A percentile compares a stretch with the other conserved stretches of the same genome.
Evolutionary conservation across 2,888 invertebrate genomes (phyloP).

Genomic region (Iselma pallidipennis): DNA sequence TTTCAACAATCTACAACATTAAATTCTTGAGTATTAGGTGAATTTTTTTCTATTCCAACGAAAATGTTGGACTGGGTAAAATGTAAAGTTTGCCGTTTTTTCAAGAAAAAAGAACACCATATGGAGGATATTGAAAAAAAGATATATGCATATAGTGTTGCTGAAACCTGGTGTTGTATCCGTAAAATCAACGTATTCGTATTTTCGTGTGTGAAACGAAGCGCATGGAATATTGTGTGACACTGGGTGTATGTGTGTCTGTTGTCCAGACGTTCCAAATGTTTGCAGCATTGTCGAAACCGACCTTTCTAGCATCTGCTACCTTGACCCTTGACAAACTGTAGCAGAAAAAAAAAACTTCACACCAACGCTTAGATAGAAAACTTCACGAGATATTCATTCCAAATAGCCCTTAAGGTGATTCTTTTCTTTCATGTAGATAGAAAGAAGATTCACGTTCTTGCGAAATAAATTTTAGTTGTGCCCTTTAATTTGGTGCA

Average conservation of each 20-base stretch:
- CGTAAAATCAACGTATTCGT: neutral
- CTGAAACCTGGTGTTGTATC: neutral
- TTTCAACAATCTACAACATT: too few species aligned
- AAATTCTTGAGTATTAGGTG: too few species aligned
- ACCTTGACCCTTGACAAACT: constrained; percentile 15
- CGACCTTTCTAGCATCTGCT: constrained; percentile 28
- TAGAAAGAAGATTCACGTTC: too few species aligned
- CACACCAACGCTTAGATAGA: too few species aligned
- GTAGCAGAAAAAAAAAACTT: neutral
- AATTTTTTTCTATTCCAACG: neutral
- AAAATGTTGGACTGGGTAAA: neutral
- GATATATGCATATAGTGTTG: neutral
- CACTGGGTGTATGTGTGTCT: constrained; percentile 27
- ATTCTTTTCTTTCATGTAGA: too few species aligned
- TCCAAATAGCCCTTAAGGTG: too few species aligned
- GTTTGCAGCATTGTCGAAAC: constrained; percentile 2
- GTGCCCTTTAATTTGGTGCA: neutral
- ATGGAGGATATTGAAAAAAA: neutral
- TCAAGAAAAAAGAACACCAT: neutral
- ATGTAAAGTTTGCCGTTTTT: neutral
- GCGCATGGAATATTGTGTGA: constrained; percentile 33
- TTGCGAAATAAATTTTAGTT: too few species aligned
- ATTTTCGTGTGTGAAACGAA: constrained; percentile 29
- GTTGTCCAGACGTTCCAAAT: constrained; percentile 33
- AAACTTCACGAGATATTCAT: too few species aligned